Conservation (phyloP, 2,113 vertebrate genomes). For the Asarcornis scutulata region DNA sequence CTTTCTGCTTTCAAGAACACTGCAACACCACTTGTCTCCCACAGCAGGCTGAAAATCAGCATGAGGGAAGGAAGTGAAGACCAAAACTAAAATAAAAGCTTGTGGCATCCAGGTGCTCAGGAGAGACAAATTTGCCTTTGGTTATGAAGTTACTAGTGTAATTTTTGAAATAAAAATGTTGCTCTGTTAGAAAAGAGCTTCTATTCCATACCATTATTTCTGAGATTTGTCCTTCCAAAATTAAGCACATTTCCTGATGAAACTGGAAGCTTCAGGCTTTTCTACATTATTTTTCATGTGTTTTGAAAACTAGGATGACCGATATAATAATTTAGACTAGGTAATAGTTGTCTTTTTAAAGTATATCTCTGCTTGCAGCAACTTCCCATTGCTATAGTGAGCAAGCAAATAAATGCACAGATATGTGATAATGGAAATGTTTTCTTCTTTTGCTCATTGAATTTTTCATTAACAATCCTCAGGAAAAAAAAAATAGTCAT, state of each 20-base stretch:
- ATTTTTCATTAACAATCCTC: background rate
- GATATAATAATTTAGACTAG: background rate
- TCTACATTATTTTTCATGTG: background rate
- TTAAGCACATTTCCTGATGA: background rate
- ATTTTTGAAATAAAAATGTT: background rate
- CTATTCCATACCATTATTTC: background rate
- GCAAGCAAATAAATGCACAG: background rate
- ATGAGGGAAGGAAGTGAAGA: slow-evolving; percentile 11
- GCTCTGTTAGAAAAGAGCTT: background rate
- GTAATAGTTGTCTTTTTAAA: background rate
- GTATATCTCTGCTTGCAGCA: background rate
- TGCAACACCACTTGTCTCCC: background rate
- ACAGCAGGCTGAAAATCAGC: slow-evolving; percentile 42
- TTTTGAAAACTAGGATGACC: background rate
- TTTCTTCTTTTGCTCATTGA: background rate
- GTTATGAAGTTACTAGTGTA: background rate
- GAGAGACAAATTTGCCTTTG: background rate
- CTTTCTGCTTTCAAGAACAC: slow-evolving; percentile 34
- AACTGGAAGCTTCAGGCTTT: background rate
- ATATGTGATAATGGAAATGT: background rate
- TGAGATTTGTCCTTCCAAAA: background rate
- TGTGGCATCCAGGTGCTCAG: background rate
- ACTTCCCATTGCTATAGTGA: background rate
- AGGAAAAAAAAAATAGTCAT: background rate
- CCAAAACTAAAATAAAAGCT: slow-evolving; percentile 18